These are phyloP conservation scores for Mugil cephalus DNA, from an alignment of 2,113 vertebrate genomes.

Conservation along the genomic window DNA sequence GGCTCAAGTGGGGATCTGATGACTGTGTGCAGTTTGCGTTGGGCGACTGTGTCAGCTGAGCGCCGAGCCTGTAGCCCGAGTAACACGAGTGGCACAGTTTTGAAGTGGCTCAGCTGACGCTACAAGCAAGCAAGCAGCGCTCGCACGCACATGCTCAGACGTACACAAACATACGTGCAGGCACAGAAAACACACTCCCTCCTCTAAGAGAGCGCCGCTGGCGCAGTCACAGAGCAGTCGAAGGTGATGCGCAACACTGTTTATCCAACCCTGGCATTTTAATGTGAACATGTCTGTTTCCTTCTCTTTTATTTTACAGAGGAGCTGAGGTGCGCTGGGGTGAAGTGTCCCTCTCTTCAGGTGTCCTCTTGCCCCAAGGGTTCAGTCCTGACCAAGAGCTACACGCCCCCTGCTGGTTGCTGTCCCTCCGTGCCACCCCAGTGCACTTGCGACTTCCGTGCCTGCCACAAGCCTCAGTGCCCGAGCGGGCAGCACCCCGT, in stretches of 20 bases:
- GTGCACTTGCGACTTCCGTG: constrained; percentile 81
- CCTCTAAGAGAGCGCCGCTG: constrained; percentile 37
- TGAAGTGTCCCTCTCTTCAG: constrained; percentile 74
- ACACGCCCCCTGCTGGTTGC: constrained; percentile 80
- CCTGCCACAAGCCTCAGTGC: constrained; percentile 78
- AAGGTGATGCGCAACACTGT: not conserved
- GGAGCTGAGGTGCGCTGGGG: constrained; percentile 78
- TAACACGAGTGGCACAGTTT: constrained; percentile 53
- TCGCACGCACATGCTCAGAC: constrained; percentile 7
- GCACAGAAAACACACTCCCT: not conserved
- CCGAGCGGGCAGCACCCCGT: constrained; percentile 70
- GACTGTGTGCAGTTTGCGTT: constrained; percentile 51
- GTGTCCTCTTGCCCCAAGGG: constrained; percentile 79
- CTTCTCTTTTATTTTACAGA: constrained; percentile 70
- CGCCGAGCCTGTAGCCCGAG: constrained; percentile 12
- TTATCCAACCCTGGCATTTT: not conserved
- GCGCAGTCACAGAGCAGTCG: constrained; percentile 33
- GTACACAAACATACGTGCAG: not conserved
- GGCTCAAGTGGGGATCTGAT: constrained; percentile 53
- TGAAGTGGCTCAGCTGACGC: constrained; percentile 49
- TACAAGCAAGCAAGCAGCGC: constrained; percentile 13
- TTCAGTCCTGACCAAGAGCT: constrained; percentile 80
- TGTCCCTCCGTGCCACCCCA: constrained; percentile 77
- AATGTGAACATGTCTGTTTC: constrained; percentile 17
- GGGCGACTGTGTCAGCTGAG: constrained; percentile 54